phyloP scores from a whole-genome alignment of 2,797 vertebrate genomes.

The Peromyscus nudipes region DNA sequence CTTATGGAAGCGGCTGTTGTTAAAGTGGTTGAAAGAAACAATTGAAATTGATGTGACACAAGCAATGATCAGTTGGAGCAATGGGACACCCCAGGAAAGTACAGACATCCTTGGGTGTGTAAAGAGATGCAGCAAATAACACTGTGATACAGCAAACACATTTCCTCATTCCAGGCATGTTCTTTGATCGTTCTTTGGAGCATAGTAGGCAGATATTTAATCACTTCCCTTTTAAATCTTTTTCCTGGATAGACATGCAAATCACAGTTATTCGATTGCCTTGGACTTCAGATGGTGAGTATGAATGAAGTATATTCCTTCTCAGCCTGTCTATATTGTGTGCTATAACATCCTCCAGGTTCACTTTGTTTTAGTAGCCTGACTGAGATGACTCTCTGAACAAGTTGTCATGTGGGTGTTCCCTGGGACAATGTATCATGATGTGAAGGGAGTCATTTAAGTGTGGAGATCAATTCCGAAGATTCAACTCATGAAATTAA shows the following conservation, averaged over 20 bases:
- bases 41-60: background rate
- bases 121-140: background rate
- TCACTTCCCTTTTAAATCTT: background rate
- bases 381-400: background rate
- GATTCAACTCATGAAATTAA: background rate
- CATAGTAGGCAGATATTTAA: background rate
- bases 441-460: background rate
- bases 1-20: background rate
- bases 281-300: background rate
- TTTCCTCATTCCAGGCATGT: background rate
- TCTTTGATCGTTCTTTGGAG: background rate
- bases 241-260: background rate
- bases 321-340: accelerated
- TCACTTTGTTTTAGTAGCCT: background rate
- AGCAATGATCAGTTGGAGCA: background rate
- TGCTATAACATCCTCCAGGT: background rate
- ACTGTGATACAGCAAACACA: background rate
- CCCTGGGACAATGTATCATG: background rate
- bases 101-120: background rate
- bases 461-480: background rate
- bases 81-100: background rate
- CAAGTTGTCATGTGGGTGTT: background rate
- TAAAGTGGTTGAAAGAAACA: background rate
- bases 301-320: background rate
- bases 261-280: background rate